phyloP scores from a whole-genome alignment of 1,140 invertebrate genomes.

The Andrena cerasifolii region DNA sequence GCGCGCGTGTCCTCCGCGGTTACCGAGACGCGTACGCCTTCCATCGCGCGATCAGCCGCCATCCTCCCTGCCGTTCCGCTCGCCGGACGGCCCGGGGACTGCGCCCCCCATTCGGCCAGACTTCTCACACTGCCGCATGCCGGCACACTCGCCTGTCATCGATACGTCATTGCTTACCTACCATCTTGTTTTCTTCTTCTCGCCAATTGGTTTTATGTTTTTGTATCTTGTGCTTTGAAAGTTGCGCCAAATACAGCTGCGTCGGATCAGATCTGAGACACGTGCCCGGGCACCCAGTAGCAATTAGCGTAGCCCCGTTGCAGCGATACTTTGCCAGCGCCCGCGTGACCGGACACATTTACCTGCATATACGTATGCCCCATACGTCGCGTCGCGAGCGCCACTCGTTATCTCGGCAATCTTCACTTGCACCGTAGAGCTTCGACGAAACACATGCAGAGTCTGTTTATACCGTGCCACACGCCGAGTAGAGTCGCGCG shows the following conservation, averaged over 20 bases:
- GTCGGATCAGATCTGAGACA: slow-evolving; percentile 21
- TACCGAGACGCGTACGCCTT: too few relatives aligned
- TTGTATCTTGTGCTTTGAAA: slow-evolving; percentile 38
- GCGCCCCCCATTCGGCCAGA: neutral
- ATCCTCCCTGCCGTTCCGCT: too few relatives aligned
- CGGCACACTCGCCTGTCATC: slow-evolving; percentile 40
- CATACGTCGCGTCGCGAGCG: too few relatives aligned
- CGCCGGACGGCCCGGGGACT: too few relatives aligned
- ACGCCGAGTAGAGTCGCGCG: neutral
- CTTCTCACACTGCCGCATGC: slow-evolving; percentile 49
- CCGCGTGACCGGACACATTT: too few relatives aligned
- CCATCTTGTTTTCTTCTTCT: slow-evolving; percentile 49
- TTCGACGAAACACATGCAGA: slow-evolving; percentile 52
- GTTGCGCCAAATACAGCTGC: slow-evolving; percentile 51
- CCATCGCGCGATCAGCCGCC: too few relatives aligned
- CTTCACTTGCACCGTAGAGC: neutral
- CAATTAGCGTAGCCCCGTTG: slow-evolving; percentile 31
- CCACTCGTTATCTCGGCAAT: too few relatives aligned
- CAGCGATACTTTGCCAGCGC: slow-evolving; percentile 5
- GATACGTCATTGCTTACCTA: slow-evolving; percentile 50
- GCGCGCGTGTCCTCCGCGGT: too few relatives aligned
- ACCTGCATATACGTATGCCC: too few relatives aligned
- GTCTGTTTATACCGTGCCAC: slow-evolving; percentile 65
- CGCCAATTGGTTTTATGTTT: slow-evolving; percentile 38
- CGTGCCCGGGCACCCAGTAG: slow-evolving; percentile 20